These are phyloP conservation scores for Diarsia rubi DNA, from an alignment of 2,888 invertebrate species.

Conservation along the genomic window DNA sequence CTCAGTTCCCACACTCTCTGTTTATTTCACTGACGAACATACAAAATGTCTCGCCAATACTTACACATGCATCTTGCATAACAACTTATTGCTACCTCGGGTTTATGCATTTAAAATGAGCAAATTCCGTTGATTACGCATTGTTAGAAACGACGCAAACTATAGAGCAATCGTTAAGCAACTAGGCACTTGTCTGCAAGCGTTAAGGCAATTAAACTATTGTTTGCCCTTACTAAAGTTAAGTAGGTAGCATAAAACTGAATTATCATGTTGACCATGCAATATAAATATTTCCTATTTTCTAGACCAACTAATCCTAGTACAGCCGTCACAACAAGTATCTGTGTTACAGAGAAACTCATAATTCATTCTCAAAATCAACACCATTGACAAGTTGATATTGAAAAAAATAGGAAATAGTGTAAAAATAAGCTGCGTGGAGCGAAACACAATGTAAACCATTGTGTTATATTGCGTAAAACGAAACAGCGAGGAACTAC, in stretches of 20 bases:
- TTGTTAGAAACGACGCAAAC: slow-evolving; percentile 19
- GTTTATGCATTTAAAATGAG: slow-evolving; percentile 24
- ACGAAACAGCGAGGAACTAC: slow-evolving; percentile 66
- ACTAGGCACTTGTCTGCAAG: background rate
- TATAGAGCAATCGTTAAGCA: background rate
- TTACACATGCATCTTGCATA: background rate
- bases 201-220: slow-evolving; percentile 10
- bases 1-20: slow-evolving; percentile 21
- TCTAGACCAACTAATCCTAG: slow-evolving; percentile 67
- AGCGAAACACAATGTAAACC: slow-evolving; percentile 75
- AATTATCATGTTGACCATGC: background rate
- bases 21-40: slow-evolving; percentile 29
- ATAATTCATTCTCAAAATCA: slow-evolving; percentile 86
- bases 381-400: slow-evolving; percentile 81
- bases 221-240: slow-evolving; percentile 4
- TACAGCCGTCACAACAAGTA: slow-evolving; percentile 79
- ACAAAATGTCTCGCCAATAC: slow-evolving; percentile 4
- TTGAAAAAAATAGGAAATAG: slow-evolving; percentile 80
- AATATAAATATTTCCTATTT: slow-evolving; percentile 43
- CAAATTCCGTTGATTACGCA: slow-evolving; percentile 30
- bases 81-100: slow-evolving; percentile 3
- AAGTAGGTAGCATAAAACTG: slow-evolving; percentile 6
- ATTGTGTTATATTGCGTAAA: slow-evolving; percentile 78
- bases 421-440: slow-evolving; percentile 76
- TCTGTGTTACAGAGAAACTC: slow-evolving; percentile 78